Evolutionary conservation across 2,888 invertebrate genomes (phyloP).

Genomic region (Aphodius granarius): DNA sequence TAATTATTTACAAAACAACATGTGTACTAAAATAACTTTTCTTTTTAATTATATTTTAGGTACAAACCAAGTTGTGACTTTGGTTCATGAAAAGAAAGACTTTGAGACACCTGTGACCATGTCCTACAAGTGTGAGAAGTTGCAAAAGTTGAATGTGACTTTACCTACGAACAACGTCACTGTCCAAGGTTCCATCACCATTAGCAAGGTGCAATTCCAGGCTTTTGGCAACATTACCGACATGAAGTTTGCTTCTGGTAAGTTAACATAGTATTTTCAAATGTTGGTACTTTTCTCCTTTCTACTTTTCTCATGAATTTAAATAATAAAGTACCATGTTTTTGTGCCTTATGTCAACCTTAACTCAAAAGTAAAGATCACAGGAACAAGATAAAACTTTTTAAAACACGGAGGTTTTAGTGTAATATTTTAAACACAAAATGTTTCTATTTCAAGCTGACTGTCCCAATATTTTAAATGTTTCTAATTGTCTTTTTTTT

Average conservation of each 20-base stretch:
- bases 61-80: conserved; percentile 48
- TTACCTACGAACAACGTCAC: conserved; percentile 43
- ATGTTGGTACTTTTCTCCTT: too few relatives aligned
- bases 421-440: too few relatives aligned
- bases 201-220: conserved; percentile 71
- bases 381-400: too few relatives aligned
- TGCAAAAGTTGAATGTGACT: conserved; percentile 62
- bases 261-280: conserved; percentile 41
- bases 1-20: too few relatives aligned
- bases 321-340: too few relatives aligned
- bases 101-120: conserved; percentile 65
- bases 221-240: conserved; percentile 65
- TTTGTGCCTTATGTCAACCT: too few relatives aligned
- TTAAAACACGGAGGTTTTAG: too few relatives aligned
- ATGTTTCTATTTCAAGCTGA: too few relatives aligned
- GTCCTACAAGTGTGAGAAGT: conserved; percentile 73
- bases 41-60: too few relatives aligned
- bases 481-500: conserved; percentile 22
- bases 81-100: conserved; percentile 56
- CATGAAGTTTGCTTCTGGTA: conserved; percentile 66
- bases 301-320: too few relatives aligned
- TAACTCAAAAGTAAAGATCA: too few relatives aligned
- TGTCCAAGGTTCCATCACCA: conserved; percentile 57
- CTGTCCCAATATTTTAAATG: conserved; percentile 13
- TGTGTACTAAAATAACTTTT: too few relatives aligned